Evolutionary conservation across 2,888 invertebrate genomes (phyloP), one percentile per base, ranked within the genome.

Genomic region (Tortrix viridana): DNA sequence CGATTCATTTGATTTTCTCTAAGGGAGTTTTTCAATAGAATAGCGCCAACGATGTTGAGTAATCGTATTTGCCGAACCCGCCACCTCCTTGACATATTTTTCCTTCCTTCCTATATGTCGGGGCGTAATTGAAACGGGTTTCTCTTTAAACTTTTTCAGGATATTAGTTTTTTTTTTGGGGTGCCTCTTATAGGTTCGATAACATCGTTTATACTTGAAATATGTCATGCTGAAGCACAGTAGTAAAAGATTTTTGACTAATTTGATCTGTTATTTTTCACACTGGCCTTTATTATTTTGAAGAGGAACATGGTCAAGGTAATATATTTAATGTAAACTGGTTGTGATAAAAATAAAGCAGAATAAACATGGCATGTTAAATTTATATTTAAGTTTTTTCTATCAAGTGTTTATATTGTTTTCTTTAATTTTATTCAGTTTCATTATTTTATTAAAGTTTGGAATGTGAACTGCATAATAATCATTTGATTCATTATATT

Each of bases 1-100:
- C 80, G 83, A 84, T 84, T 84, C 79, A 81, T 83, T 84, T 77
- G 80, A 79, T 83, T 81, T 76, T 73, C 74, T 81, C 75, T 73
- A 72, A 67, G 75, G 75, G 71, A 75, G 77, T 71, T 75, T 80
- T 76, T 80, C 63, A 58, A 63, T 63, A 63, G 63, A 63, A 63
- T 63, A 63, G 58, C 57, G 63, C 47, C 63, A 63, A 58, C 63
- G 63, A 58, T 63, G 57, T 63, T 63, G 63, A 63, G 63, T 63
- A 63, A 63, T 63, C 63, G 63, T 58, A 63, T 63, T 63, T 63
- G 63, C 52, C 58, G 63, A 63, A 63, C 63, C 58, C 63, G 63
- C 57, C 58, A 63, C 63, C 63, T 63, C 32, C 58, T 58, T 48
- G 63, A 63, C 63, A 63, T 63, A 63, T 63, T 63, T 63, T 63